Evolutionary conservation across 2,888 invertebrate species (phyloP), one percentile per base, ranked within the genome.

Genomic region (Ceramica pisi): DNA sequence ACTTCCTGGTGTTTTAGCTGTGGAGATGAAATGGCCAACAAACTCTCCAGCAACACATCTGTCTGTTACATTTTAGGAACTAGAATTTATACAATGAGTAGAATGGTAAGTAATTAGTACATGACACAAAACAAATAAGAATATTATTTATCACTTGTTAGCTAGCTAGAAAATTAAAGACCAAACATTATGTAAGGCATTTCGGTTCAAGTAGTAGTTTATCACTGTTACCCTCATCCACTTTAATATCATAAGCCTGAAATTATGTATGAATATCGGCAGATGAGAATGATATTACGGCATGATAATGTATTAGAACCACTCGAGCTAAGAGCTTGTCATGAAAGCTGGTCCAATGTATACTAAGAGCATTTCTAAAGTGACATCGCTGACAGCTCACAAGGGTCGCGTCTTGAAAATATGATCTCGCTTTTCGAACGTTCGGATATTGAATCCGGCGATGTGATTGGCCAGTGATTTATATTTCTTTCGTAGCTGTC

Each of bases 291-390:
- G 65, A 74, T 67, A 69, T 64, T 57, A 74, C 56, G 55, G 53
- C 35, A 63, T 67, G 50, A 65, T 70, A 69, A 77, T 69, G 59
- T 81, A 62, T 53, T 67, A 69, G 57, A 60, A 61, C 59, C 67
- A 75, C 67, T 80, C 50, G 70, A 72, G 75, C 61, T 78, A 81
- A 83, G 71, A 83, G 78, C 81, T 66, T 83, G 82, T 78, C 81
- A 83, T 60, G 78, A 68, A 75, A 83, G 72, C 81, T 81, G 57
- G 57, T 75, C 67, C 68, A 69, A 71, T 69, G 71, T 83, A 57
- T 67, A 68, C 51, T 71, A 61, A 80, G 71, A 80, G 67, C 78
- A 65, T 74, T 60, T 74, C 69, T 71, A 74, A 70, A 70, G 78
- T 78, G 83, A 70, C 71, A 62, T 69, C 82, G 67, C 41, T 68